Evolutionary conservation across 2,113 vertebrate genomes (phyloP), one percentile per base, ranked within the genome.

Genomic region (Clarias magur): DNA sequence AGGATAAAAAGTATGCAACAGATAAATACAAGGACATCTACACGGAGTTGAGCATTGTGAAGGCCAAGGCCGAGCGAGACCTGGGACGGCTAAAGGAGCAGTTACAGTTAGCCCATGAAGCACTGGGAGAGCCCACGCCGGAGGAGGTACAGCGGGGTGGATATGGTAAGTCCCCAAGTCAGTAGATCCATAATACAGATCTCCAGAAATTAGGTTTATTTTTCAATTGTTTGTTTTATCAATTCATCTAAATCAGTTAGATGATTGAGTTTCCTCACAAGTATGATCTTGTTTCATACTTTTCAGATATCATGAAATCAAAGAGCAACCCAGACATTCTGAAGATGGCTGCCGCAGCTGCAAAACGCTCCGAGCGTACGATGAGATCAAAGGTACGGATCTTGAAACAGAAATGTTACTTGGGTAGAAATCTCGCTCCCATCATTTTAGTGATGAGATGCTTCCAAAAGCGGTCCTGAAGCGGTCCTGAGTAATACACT

Each of bases 1-100:
- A 96, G 96, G 96, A 96, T 90, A 96, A 96, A 90, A 96, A 96
- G 57, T 96, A 96, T 79, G 92, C 96, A 23, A 95, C 95, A 0
- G 96, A 96, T 91, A 96, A 96, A 89, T 96, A 96, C 91, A 96
- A 96, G 90, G 96, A 96, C 93, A 96, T 96, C 88, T 96, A 96
- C 93, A 96, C 95, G 0, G 96, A 96, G 92, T 93, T 96, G 92
- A 96, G 96, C 90, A 96, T 96, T 23, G 95, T 96, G 60, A 95
- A 93, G 93, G 96, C 96, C 91, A 96, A 96, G 92, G 95, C 94
- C 0, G 96, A 96, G 91, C 91, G 95, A 67, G 96, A 96, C 56
- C 91, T 95, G 90, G 92, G 94, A 25, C 93, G 94, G 21, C 93
- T 96, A 85, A 88, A 92, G 83, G 95, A 96, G 84, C 95, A 96